Evolutionary conservation across 2,797 vertebrate genomes (phyloP).

Genomic region (Masticophis lateralis): DNA sequence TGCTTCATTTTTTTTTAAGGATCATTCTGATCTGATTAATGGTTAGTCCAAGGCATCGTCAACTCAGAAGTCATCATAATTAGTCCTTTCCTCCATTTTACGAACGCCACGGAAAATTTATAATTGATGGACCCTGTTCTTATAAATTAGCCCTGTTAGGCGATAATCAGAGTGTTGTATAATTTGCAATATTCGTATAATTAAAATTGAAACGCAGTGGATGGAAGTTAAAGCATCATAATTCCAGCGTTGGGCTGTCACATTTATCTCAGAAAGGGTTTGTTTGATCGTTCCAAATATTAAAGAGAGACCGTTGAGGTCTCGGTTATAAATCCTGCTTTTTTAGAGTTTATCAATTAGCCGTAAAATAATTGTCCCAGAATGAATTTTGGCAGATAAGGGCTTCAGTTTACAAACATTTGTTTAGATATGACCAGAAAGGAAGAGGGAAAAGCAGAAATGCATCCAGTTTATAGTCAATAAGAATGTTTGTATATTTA

Average conservation of each 20-base stretch:
- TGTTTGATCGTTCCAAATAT: slow-evolving; percentile 67
- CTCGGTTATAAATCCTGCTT: slow-evolving; percentile 57
- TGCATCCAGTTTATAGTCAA: neutral
- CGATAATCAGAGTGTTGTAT: slow-evolving; percentile 72
- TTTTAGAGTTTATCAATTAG: slow-evolving; percentile 57
- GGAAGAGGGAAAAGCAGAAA: neutral
- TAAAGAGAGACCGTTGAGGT: slow-evolving; percentile 57
- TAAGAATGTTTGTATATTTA: neutral
- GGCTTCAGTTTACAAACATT: slow-evolving; percentile 16
- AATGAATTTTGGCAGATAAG: slow-evolving; percentile 25
- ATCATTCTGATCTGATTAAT: slow-evolving; percentile 71
- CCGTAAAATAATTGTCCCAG: slow-evolving; percentile 47
- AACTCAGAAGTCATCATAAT: slow-evolving; percentile 78
- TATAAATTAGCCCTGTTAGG: slow-evolving; percentile 76
- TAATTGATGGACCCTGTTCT: slow-evolving; percentile 79
- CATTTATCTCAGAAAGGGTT: slow-evolving; percentile 69
- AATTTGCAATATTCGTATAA: slow-evolving; percentile 78
- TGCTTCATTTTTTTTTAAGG: slow-evolving; percentile 70
- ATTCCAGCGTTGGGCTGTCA: slow-evolving; percentile 68
- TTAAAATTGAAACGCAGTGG: slow-evolving; percentile 75
- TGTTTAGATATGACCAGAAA: neutral
- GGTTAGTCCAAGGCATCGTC: slow-evolving; percentile 74
- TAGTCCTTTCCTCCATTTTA: slow-evolving; percentile 79
- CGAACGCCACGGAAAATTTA: slow-evolving; percentile 78
- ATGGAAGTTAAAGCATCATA: slow-evolving; percentile 71